Evolutionary conservation across 2,888 invertebrate genomes (phyloP).

Genomic region (Salticus scenicus): DNA sequence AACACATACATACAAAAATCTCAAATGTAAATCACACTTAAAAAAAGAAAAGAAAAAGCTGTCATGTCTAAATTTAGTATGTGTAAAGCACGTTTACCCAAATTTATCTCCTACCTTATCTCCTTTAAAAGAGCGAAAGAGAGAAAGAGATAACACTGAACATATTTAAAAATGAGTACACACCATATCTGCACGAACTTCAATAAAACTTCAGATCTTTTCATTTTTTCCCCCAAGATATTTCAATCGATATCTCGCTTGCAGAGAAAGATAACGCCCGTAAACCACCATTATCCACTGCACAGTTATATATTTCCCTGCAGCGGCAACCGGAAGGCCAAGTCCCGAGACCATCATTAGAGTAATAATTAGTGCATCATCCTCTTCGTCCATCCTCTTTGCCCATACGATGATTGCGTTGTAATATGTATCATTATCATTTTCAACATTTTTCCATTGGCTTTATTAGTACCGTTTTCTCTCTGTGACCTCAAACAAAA

Average conservation of each 20-base stretch:
- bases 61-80: too few relatives aligned
- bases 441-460: constrained; percentile 5
- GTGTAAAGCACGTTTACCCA: too few relatives aligned
- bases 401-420: background rate
- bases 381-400: background rate
- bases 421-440: constrained; percentile 15
- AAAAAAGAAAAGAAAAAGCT: too few relatives aligned
- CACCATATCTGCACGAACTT: too few relatives aligned
- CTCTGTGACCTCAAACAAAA: background rate
- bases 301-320: background rate
- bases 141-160: too few relatives aligned
- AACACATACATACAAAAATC: too few relatives aligned
- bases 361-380: constrained; percentile 3
- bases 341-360: constrained; percentile 2
- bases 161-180: too few relatives aligned
- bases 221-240: too few relatives aligned
- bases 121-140: too few relatives aligned
- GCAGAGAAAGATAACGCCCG: background rate
- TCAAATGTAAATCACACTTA: too few relatives aligned
- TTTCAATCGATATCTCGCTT: background rate
- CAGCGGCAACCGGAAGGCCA: background rate
- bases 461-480: constrained; percentile 4
- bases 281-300: background rate
- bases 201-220: too few relatives aligned
- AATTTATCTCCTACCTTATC: too few relatives aligned